Percentiles rank a stretch among this genome's conserved stretches.
Conservation (phyloP, 2,797 vertebrate genomes). For the Gobio occitaniae region DNA sequence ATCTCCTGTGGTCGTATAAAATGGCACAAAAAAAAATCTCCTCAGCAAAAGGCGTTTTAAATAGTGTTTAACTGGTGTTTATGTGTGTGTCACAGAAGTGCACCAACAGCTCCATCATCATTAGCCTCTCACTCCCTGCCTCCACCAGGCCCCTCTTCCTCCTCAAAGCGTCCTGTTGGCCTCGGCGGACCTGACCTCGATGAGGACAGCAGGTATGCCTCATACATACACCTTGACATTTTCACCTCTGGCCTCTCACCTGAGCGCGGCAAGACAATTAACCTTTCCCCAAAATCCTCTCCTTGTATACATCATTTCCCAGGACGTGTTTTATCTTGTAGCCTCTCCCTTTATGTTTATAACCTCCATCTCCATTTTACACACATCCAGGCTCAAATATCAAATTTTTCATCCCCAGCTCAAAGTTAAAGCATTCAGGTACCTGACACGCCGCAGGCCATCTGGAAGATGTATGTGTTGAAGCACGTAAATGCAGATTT, state of each 20-base stretch:
- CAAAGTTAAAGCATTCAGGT: conserved; percentile 39
- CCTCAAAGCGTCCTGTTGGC: conserved; percentile 41
- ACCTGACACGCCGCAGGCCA: conserved; percentile 19
- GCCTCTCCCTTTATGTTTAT: conserved; percentile 24
- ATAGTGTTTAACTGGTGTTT: conserved; percentile 12
- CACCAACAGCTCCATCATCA: conserved; percentile 60
- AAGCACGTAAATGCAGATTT: conserved; percentile 59
- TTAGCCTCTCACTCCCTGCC: conserved; percentile 48
- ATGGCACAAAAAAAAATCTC: not conserved
- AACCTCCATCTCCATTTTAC: conserved; percentile 43
- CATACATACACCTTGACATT: conserved; percentile 29
- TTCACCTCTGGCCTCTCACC: conserved; percentile 34
- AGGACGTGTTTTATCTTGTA: conserved; percentile 31
- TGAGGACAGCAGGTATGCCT: conserved; percentile 74
- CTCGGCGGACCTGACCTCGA: conserved; percentile 32
- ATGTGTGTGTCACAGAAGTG: conserved; percentile 70
- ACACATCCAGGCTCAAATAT: conserved; percentile 38
- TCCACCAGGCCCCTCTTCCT: not conserved
- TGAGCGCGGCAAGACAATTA: conserved; percentile 2
- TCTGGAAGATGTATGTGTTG: conserved; percentile 40
- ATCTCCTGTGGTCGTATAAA: not conserved
- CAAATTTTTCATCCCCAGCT: conserved; percentile 30
- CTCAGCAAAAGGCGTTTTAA: not conserved
- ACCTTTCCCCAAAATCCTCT: conserved; percentile 23
- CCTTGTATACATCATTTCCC: conserved; percentile 2